A percentile compares a stretch with the other conserved stretches of the same genome.
phyloP scores from a whole-genome alignment of 2,888 invertebrate genomes.

The Chymomyza amoena region DNA sequence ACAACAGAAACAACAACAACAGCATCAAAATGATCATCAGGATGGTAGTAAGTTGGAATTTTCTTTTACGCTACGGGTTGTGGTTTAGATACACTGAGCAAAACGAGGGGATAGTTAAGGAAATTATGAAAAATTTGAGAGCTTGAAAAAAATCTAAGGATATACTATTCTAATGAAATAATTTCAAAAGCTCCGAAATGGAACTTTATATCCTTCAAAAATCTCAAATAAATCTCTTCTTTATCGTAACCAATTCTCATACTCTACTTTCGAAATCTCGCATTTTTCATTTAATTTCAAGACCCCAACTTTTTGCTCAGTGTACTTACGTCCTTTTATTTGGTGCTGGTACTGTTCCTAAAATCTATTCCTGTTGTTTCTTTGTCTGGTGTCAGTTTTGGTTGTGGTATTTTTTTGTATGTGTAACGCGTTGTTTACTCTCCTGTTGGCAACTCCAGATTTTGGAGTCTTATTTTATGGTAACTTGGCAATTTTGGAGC shows the following conservation, averaged over 20 bases:
- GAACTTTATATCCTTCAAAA: no score
- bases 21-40: slow-evolving; percentile 69
- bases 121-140: no score
- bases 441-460: background rate
- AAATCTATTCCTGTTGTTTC: slow-evolving; percentile 6
- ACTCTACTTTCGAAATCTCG: no score
- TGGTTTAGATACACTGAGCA: background rate
- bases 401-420: background rate
- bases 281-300: background rate
- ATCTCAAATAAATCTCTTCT: no score
- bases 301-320: background rate
- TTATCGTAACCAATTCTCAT: no score
- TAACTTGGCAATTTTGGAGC: slow-evolving; percentile 4
- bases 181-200: no score
- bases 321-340: background rate
- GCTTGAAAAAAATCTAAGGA: no score
- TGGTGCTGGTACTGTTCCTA: background rate
- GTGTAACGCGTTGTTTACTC: no score
- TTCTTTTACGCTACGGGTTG: slow-evolving; percentile 6
- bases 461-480: background rate
- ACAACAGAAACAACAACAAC: slow-evolving; percentile 65
- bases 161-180: no score
- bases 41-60: slow-evolving; percentile 77
- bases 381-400: background rate
- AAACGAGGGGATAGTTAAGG: no score